These are phyloP conservation scores for Drosophila ironensis DNA, from an alignment of 1,140 invertebrate genomes.

Conservation along the genomic window DNA sequence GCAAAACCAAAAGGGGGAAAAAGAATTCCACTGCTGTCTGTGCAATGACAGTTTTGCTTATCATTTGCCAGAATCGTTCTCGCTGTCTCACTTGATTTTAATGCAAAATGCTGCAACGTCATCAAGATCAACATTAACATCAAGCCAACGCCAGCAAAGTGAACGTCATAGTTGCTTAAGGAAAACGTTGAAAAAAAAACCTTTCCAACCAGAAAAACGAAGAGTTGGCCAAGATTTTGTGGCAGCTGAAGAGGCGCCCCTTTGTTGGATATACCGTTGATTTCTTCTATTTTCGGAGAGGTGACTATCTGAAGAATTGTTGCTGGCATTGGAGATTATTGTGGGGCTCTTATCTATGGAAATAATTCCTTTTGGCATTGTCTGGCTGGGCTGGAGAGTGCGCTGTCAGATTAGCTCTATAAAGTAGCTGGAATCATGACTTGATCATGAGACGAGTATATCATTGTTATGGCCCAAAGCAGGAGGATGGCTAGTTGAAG, in stretches of 20 bases:
- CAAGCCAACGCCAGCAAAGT: conserved; percentile 1
- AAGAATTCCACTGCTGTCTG: conserved; percentile 26
- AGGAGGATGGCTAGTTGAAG: conserved; percentile 16
- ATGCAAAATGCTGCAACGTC: conserved; percentile 47
- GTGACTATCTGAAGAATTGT: background rate
- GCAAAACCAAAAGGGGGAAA: conserved; percentile 5
- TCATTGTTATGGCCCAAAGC: conserved; percentile 15
- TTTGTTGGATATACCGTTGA: conserved; percentile 37
- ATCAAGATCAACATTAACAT: conserved; percentile 29
- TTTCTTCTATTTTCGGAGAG: conserved; percentile 29
- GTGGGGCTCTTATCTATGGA: conserved; percentile 54
- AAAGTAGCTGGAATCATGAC: conserved; percentile 43
- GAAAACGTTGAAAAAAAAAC: no score
- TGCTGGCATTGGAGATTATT: conserved; percentile 7
- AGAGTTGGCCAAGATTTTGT: conserved; percentile 8
- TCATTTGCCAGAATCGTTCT: conserved; percentile 65
- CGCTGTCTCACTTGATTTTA: conserved; percentile 10
- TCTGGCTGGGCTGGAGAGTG: conserved; percentile 26
- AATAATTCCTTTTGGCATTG: conserved; percentile 42
- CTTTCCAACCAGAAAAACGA: no score
- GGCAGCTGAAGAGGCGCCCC: conserved; percentile 29
- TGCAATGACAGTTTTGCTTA: conserved; percentile 73
- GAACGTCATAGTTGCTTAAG: background rate
- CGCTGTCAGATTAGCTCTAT: conserved; percentile 49
- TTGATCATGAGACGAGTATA: conserved; percentile 39